Base-by-base conservation (phyloP, 2,888 invertebrate genomes). In the Torymus tubicola region DNA sequence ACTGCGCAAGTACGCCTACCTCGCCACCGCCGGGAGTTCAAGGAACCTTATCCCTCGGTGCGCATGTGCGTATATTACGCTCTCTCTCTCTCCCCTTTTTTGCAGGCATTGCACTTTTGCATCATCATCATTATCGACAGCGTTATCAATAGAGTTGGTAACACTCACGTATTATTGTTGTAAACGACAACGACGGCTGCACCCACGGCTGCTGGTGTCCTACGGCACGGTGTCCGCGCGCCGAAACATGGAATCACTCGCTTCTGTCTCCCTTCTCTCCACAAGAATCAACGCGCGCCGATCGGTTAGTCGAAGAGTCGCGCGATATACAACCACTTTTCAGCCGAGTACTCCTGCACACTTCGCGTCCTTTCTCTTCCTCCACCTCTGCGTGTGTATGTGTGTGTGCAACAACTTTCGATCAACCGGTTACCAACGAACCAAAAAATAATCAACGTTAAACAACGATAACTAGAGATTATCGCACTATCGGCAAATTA, bases 191-290 rank as follows among this genome's bases (percentile, higher is more conserved):
- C 57, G 72, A 64, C 42, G 64, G 42, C 53, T 55, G 55, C 75
- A 69, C 68, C 75, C 75, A 69, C 75, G 63, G 21, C 63, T 61
- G 42, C 42, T 42, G 42, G 42, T 42, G 63, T 77, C 76, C 68
- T 69, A 58, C 61, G 73, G 64, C 31, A 64, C 21, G 52, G 79
- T 14, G 69, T 64, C 74, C 79, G 68, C 74, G 79, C 69, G 74
- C 69, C 79, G 79, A 79, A 50, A 53, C 79, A 79, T 79, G 79
- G 79, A 74, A 69, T 58, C 78, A 68, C 78, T 73, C 60, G 67
- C 31, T 13, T 24, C 0, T 18, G 11, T 57, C 58, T 72, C 72
- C 72, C 63, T 63, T 63, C 21, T 52, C 10, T 42, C 42, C 42
- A 42, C 42, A 42, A 8, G 1, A 42, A 42, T 42, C 42, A 42